Evolutionary conservation across 2,113 vertebrate genomes (phyloP), one percentile per base, ranked within the genome.

Genomic region (Scalopus aquaticus): DNA sequence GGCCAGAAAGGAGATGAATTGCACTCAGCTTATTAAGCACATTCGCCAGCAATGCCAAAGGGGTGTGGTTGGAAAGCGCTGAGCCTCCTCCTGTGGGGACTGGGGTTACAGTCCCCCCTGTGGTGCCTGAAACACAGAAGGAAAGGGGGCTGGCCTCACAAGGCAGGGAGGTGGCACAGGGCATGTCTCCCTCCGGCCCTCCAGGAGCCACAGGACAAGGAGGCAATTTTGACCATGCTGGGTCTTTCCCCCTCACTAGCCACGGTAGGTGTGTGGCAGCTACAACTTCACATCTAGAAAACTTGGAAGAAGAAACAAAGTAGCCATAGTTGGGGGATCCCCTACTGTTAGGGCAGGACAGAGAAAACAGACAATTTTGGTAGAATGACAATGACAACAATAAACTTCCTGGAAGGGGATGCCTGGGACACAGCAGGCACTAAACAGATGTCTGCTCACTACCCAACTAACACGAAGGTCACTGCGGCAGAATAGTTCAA

Each of bases 401-500:
- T 0, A 26, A 44, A 7, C 32, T 28, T 64, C 28, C 35, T 78
- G 56, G 62, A 78, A 44, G 0, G 54, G 54, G 28, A 37, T 9
- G 46, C 42, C 72, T 20, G 17, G 32, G 56, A 46, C 9, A n/a
- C 0, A 46, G 56, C 9, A 49, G 82, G 86, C 6, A 9, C 46
- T 83, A 24, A 12, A 30, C 51, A 46, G 67, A 70, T 3, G 35
- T 51, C 60, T 72, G 46, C 0, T 22, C 30, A 64, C 2, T 2
- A 44, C 30, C 2, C 56, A 60, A 30, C 0, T 10, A 24, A 70
- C 15, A 20, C 3, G 35, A 51, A 58, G 56, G 28, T 4, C 35
- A 16, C 16, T 4, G 2, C 6, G 0, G 0, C 46, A 44, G 42
- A 69, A 35, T 0, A 35, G 3, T 0, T 8, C 19, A 58, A 39